Evolutionary conservation across 1,140 invertebrate species (phyloP).

Genomic region (Lepidotrigona ventralis): DNA sequence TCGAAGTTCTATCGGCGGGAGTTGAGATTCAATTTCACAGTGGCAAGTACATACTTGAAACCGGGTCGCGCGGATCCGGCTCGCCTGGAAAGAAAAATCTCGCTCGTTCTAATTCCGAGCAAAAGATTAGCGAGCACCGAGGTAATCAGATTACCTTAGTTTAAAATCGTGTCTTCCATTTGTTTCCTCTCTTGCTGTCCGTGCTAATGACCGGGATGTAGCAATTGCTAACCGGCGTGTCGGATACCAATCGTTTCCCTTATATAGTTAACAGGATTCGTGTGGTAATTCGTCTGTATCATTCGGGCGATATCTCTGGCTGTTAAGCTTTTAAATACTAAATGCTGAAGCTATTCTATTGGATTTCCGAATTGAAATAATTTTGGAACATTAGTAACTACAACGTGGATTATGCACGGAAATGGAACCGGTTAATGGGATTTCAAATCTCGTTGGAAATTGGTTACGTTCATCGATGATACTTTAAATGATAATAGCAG

Average conservation of each 20-base stretch:
- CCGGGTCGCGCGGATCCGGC: constrained; percentile 10
- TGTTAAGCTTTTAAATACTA: background rate
- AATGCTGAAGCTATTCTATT: background rate
- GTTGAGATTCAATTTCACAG: constrained; percentile 54
- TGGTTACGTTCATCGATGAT: background rate
- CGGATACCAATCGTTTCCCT: background rate
- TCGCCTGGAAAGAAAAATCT: constrained; percentile 41
- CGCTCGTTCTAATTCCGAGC: constrained; percentile 60
- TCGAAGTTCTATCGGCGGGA: constrained; percentile 29
- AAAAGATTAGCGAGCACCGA: constrained; percentile 62
- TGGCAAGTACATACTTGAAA: constrained; percentile 40
- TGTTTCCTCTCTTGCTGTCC: constrained; percentile 27
- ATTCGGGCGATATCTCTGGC: too few relatives aligned
- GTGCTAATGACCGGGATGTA: constrained; percentile 22
- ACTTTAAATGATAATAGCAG: background rate
- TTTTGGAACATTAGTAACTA: background rate
- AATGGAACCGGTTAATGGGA: background rate
- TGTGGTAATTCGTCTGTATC: constrained; percentile 7
- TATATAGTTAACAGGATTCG: background rate
- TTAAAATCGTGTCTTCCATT: constrained; percentile 54
- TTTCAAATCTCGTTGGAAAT: constrained; percentile 1
- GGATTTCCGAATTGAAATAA: background rate
- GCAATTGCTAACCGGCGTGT: constrained; percentile 15
- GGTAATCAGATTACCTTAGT: constrained; percentile 63
- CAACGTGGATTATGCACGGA: background rate